These are phyloP conservation scores for Alethe castanea DNA, from an alignment of 2,113 vertebrate genomes.

Conservation along the genomic window DNA sequence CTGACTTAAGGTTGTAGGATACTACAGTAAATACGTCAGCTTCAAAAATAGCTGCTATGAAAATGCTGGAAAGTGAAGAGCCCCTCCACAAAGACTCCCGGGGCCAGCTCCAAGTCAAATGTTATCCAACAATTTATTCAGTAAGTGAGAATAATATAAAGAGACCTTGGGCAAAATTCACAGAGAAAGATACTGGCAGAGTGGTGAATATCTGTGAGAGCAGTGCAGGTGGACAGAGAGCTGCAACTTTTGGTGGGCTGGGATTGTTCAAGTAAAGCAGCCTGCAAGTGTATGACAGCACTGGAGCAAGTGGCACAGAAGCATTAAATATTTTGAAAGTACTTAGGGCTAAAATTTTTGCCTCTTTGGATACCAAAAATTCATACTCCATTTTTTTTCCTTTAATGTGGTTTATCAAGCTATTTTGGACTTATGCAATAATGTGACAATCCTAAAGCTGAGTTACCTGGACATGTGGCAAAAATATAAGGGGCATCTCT, in stretches of 20 bases:
- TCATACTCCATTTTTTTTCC: background rate
- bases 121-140: background rate
- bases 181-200: background rate
- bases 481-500: background rate
- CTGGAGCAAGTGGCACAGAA: background rate
- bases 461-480: rapidly evolving
- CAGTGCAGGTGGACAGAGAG: background rate
- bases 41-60: background rate
- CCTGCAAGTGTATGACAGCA: background rate
- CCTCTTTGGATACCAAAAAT: background rate
- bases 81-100: background rate
- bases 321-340: background rate
- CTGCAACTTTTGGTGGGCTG: rapidly evolving
- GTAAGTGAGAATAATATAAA: background rate
- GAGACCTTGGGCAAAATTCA: background rate
- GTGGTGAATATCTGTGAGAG: background rate
- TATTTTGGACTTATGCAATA: background rate
- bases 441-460: background rate
- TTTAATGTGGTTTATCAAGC: background rate
- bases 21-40: background rate
- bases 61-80: background rate
- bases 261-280: background rate
- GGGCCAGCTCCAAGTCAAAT: background rate
- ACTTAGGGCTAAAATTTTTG: background rate
- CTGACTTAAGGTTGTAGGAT: background rate